Conservation (phyloP, 64 coral and sea anemone species). For the Actinia tenebrosa region DNA sequence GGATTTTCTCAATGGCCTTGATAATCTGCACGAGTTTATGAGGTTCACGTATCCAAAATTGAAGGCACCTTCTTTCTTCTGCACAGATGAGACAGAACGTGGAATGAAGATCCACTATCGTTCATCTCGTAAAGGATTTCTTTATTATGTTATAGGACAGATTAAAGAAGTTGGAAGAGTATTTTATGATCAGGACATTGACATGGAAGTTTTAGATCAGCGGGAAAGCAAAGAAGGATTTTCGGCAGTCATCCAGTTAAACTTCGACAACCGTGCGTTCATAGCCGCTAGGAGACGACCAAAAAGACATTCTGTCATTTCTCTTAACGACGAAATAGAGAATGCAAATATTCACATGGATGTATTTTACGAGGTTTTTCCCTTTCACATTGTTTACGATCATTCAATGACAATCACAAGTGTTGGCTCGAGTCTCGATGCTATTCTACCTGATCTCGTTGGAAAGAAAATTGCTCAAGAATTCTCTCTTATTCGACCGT, state of each 20-base stretch:
- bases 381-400: conserved; percentile 89
- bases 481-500: conserved; percentile 68
- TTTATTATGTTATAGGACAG: conserved; percentile 74
- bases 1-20: conserved; percentile 84
- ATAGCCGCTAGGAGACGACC: conserved; percentile 58
- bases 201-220: conserved; percentile 61
- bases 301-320: conserved; percentile 75
- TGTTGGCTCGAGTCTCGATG: conserved; percentile 63
- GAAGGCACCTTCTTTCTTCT: conserved; percentile 85
- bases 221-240: conserved; percentile 47
- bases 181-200: conserved; percentile 72
- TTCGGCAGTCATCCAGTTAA: conserved; percentile 51
- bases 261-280: conserved; percentile 73
- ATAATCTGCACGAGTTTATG: conserved; percentile 83
- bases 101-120: conserved; percentile 81
- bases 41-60: conserved; percentile 86
- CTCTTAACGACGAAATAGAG: conserved; percentile 58
- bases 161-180: conserved; percentile 71
- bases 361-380: conserved; percentile 89
- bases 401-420: conserved; percentile 70
- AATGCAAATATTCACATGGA: conserved; percentile 82
- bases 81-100: conserved; percentile 74
- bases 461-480: conserved; percentile 53
- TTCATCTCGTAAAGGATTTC: conserved; percentile 71
- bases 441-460: conserved; percentile 47